Percentiles rank a stretch among this genome's conserved stretches.
Conservation (phyloP, 2,888 invertebrate genomes). For the Vesta saturnalis region DNA sequence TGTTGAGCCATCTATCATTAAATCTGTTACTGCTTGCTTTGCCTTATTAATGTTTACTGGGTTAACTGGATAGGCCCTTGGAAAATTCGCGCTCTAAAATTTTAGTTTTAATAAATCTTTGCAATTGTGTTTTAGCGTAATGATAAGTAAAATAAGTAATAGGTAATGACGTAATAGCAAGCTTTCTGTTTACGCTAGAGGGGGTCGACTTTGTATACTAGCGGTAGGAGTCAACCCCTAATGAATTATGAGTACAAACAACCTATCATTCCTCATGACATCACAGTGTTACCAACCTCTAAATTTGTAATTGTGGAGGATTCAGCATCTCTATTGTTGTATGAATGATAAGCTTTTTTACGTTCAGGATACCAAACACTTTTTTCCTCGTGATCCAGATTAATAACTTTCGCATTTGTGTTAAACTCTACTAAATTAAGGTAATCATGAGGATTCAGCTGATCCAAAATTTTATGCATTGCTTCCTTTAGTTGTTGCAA, state of each 20-base stretch:
- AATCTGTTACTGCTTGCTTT: constrained; percentile 64
- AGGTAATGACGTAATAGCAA: too few relatives aligned
- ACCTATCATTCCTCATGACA: too few relatives aligned
- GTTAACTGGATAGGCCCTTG: constrained; percentile 66
- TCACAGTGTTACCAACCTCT: background rate
- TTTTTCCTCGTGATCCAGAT: constrained; percentile 63
- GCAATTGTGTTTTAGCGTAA: too few relatives aligned
- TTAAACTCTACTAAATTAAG: constrained; percentile 76
- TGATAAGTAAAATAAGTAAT: too few relatives aligned
- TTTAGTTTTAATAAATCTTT: background rate
- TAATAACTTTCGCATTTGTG: constrained; percentile 65
- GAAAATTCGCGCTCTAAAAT: constrained; percentile 53
- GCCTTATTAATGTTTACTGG: constrained; percentile 69
- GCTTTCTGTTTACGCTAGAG: too few relatives aligned
- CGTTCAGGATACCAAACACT: constrained; percentile 47
- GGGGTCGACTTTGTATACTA: too few relatives aligned
- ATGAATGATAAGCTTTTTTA: background rate
- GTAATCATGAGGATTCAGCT: constrained; percentile 70
- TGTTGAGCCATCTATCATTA: constrained; percentile 67
- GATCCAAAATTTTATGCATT: constrained; percentile 72
- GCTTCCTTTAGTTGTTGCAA: constrained; percentile 74
- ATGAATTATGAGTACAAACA: too few relatives aligned
- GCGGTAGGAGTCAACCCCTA: too few relatives aligned
- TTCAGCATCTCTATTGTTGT: too few relatives aligned
- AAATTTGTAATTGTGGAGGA: background rate